These are phyloP conservation scores for Pherbina coryleti DNA, from an alignment of 2,888 invertebrate species.

Conservation along the genomic window DNA sequence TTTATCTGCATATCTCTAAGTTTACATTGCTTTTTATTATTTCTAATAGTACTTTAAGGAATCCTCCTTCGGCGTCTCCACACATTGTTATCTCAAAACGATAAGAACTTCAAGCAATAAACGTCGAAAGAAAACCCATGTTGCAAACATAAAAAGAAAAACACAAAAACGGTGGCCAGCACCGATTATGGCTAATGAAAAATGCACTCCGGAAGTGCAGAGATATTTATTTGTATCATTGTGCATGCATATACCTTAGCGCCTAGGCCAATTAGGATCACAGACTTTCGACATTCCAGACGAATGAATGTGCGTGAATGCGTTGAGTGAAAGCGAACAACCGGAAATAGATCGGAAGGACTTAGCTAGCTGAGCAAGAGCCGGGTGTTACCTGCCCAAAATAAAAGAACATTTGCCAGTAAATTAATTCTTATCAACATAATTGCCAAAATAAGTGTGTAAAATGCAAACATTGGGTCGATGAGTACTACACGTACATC, in stretches of 20 bases:
- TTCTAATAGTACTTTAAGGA: too few relatives aligned
- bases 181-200: too few relatives aligned
- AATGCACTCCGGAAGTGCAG: too few relatives aligned
- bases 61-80: too few relatives aligned
- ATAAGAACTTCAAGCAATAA: too few relatives aligned
- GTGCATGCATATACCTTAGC: not conserved
- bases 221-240: too few relatives aligned
- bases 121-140: too few relatives aligned
- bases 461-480: not conserved
- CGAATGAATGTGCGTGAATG: not conserved
- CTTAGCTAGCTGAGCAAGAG: not conserved
- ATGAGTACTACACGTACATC: not conserved
- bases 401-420: not conserved
- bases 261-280: slow-evolving; percentile 15
- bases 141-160: too few relatives aligned
- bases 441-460: slow-evolving; percentile 4
- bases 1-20: too few relatives aligned
- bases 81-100: too few relatives aligned
- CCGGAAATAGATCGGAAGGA: slow-evolving; percentile 27
- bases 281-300: not conserved
- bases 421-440: slow-evolving; percentile 16
- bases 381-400: slow-evolving; percentile 16
- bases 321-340: not conserved
- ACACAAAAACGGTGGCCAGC: too few relatives aligned
- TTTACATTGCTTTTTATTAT: too few relatives aligned